phyloP scores from a whole-genome alignment of 2,797 vertebrate species.

The Gymnoscopelus microlampas region DNA sequence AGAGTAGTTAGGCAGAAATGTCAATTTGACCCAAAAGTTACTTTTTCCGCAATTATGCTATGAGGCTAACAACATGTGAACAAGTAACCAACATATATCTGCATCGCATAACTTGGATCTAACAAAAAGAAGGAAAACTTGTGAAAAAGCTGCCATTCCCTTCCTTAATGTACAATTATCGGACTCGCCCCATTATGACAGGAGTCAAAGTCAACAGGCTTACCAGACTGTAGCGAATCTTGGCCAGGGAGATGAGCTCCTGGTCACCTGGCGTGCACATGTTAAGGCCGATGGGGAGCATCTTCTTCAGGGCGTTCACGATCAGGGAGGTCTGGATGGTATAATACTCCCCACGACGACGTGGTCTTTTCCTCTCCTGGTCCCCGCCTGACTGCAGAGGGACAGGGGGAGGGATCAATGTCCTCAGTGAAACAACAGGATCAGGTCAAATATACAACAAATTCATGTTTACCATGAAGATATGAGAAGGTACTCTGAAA shows the following conservation, averaged over 20 bases:
- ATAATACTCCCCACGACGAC: conserved; percentile 92
- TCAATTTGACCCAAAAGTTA: too few relatives aligned
- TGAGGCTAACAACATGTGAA: too few relatives aligned
- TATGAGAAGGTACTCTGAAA: background rate
- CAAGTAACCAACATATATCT: too few relatives aligned
- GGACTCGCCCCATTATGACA: too few relatives aligned
- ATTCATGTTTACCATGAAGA: too few relatives aligned
- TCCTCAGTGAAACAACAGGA: background rate
- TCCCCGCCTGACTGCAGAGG: conserved; percentile 91
- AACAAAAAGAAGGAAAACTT: too few relatives aligned
- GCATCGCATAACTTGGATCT: too few relatives aligned
- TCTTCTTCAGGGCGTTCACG: conserved; percentile 95
- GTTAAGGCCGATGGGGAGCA: conserved; percentile 98
- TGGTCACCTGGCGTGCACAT: conserved; percentile 99
- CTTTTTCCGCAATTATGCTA: too few relatives aligned
- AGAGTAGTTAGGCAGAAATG: too few relatives aligned
- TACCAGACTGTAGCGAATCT: conserved; percentile 91
- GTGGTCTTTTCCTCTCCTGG: conserved; percentile 95
- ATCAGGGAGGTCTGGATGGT: conserved; percentile 97
- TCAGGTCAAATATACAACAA: too few relatives aligned
- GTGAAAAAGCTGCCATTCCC: too few relatives aligned
- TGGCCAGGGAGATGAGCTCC: conserved; percentile 95
- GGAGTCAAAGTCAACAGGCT: conserved; percentile 49
- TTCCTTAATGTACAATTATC: too few relatives aligned
- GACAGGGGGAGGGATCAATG: background rate